Conservation (phyloP, 2,888 invertebrate species). For the Drosophila mercatorum region DNA sequence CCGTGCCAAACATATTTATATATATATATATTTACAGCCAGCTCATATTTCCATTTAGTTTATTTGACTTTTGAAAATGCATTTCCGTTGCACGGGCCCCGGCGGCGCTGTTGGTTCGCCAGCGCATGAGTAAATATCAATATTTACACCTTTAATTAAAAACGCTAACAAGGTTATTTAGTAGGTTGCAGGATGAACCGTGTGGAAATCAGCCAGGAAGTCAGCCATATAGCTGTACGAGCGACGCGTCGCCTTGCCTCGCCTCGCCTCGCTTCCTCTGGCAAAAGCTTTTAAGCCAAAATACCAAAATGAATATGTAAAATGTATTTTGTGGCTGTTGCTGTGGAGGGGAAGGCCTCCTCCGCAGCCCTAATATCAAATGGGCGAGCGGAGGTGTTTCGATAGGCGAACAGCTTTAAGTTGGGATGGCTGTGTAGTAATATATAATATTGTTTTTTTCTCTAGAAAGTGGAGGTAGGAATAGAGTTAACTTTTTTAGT, state of each 20-base stretch:
- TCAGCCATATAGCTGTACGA: conserved; percentile 51
- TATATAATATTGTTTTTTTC: background rate
- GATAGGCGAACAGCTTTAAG: background rate
- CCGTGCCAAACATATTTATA: conserved; percentile 9
- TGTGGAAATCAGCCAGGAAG: conserved; percentile 61
- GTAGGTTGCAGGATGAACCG: conserved; percentile 34
- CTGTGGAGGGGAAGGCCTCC: background rate
- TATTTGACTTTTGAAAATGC: conserved; percentile 76
- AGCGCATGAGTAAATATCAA: conserved; percentile 78
- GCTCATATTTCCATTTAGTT: conserved; percentile 75
- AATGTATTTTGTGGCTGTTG: conserved; percentile 40
- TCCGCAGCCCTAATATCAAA: background rate
- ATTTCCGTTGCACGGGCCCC: conserved; percentile 62
- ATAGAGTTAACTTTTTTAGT: background rate
- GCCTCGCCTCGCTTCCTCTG: conserved; percentile 25
- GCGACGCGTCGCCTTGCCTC: conserved; percentile 29
- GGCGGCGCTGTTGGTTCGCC: conserved; percentile 34
- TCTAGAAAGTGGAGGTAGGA: background rate
- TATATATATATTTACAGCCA: conserved; percentile 32
- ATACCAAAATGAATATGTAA: conserved; percentile 64
- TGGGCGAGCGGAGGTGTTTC: background rate
- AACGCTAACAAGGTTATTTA: conserved; percentile 85
- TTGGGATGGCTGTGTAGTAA: background rate
- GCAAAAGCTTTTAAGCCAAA: conserved; percentile 76
- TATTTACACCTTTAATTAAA: conserved; percentile 85